These are phyloP conservation scores for Liodrosophila aerea DNA, from an alignment of 2,888 invertebrate genomes.

Conservation along the genomic window DNA sequence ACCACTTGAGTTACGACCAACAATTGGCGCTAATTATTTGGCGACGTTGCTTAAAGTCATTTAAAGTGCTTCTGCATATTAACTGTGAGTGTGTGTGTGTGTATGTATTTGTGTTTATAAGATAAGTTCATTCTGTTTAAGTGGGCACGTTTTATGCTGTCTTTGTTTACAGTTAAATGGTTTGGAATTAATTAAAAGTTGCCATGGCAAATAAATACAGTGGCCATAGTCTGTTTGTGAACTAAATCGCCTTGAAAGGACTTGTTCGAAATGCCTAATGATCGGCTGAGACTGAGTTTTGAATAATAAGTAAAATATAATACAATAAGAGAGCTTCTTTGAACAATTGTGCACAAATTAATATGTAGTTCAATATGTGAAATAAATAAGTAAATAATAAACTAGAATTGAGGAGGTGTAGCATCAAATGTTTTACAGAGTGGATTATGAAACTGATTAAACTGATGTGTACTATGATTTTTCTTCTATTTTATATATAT, in stretches of 20 bases:
- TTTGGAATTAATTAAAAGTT: slow-evolving; percentile 73
- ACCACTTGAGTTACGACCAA: slow-evolving; percentile 42
- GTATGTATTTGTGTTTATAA: slow-evolving; percentile 52
- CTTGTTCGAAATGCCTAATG: neutral
- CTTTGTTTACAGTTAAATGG: slow-evolving; percentile 70
- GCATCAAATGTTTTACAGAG: no score
- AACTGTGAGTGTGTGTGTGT: slow-evolving; percentile 57
- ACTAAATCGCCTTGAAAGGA: neutral
- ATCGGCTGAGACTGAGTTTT: neutral
- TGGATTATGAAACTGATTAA: no score
- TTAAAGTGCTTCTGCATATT: slow-evolving; percentile 28
- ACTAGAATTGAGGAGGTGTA: no score
- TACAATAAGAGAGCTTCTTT: no score
- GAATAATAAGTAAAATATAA: neutral
- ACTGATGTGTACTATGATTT: no score
- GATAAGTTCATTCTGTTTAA: slow-evolving; percentile 42
- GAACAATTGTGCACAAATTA: neutral
- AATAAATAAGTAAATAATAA: no score
- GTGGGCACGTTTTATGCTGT: slow-evolving; percentile 34
- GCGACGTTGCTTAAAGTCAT: slow-evolving; percentile 31
- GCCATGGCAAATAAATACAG: slow-evolving; percentile 48
- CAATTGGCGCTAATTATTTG: slow-evolving; percentile 59
- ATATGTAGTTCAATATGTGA: no score
- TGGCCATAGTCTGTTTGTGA: slow-evolving; percentile 24
- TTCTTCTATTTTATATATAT: no score